Evolutionary conservation across 1,140 invertebrate genomes (phyloP).

Genomic region (Drosophila lacertosa): DNA sequence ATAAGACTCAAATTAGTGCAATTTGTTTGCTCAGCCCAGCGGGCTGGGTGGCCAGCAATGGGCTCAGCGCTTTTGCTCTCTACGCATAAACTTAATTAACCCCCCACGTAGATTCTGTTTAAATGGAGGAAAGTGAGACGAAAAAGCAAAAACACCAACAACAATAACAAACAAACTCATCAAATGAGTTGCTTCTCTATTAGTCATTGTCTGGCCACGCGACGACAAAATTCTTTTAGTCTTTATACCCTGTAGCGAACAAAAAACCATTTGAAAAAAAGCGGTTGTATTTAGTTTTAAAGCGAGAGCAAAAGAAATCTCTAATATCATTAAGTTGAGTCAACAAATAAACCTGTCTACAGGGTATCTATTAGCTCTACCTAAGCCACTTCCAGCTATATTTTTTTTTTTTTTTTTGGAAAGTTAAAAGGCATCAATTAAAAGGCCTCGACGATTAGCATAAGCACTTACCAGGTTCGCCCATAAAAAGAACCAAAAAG

Average conservation of each 20-base stretch:
- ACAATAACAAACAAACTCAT: conserved; percentile 31
- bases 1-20: conserved; percentile 82
- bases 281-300: background rate
- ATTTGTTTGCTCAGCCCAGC: conserved; percentile 66
- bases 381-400: background rate
- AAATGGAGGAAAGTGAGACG: conserved; percentile 6
- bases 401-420: conserved; percentile 29
- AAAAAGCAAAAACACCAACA: conserved; percentile 14
- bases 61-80: conserved; percentile 24
- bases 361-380: background rate
- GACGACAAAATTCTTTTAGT: conserved; percentile 35
- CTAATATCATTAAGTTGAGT: too few species aligned
- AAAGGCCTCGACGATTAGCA: conserved; percentile 56
- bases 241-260: conserved; percentile 8
- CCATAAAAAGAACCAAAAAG: conserved; percentile 35
- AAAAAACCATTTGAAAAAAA: background rate
- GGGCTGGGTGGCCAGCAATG: conserved; percentile 20
- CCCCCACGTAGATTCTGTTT: conserved; percentile 51
- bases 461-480: conserved; percentile 26
- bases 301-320: too few species aligned
- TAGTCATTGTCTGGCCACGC: conserved; percentile 78
- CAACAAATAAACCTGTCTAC: background rate
- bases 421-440: conserved; percentile 77
- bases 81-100: conserved; percentile 59
- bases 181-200: conserved; percentile 31